Evolutionary conservation across 2,797 vertebrate genomes (phyloP).

Genomic region (Oreonectes daqikongensis): DNA sequence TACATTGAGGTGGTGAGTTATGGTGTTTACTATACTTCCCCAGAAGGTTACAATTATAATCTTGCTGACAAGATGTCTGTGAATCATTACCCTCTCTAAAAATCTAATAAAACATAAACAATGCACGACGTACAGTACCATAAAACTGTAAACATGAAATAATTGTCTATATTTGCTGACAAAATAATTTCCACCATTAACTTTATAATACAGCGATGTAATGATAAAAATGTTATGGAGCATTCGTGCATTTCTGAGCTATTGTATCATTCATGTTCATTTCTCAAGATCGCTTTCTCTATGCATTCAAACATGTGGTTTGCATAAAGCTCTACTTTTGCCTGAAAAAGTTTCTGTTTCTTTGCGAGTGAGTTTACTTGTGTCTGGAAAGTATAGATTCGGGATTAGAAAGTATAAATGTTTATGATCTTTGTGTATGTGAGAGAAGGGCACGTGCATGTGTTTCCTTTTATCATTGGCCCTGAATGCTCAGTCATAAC

Average conservation of each 20-base stretch:
- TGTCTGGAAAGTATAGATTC: background rate
- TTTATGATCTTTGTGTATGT: background rate
- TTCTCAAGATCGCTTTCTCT: background rate
- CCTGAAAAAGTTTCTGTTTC: background rate
- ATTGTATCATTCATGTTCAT: background rate
- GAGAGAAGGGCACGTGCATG: background rate
- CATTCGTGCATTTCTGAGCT: background rate
- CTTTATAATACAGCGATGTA: background rate
- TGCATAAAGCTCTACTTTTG: background rate
- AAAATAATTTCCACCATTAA: background rate
- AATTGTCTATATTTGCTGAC: background rate
- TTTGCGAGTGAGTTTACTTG: background rate
- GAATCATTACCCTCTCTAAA: background rate
- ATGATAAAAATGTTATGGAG: background rate
- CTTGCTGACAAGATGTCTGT: background rate
- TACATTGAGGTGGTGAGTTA: background rate
- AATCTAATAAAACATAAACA: background rate
- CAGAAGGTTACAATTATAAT: background rate
- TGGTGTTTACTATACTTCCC: background rate
- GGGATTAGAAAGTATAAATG: background rate
- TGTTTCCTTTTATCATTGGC: background rate
- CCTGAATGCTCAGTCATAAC: background rate
- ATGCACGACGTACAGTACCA: background rate
- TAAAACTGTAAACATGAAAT: background rate
- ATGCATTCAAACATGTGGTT: background rate